These are phyloP conservation scores for Eumeta japonica DNA, from an alignment of 1,140 invertebrate genomes.

Conservation along the genomic window DNA sequence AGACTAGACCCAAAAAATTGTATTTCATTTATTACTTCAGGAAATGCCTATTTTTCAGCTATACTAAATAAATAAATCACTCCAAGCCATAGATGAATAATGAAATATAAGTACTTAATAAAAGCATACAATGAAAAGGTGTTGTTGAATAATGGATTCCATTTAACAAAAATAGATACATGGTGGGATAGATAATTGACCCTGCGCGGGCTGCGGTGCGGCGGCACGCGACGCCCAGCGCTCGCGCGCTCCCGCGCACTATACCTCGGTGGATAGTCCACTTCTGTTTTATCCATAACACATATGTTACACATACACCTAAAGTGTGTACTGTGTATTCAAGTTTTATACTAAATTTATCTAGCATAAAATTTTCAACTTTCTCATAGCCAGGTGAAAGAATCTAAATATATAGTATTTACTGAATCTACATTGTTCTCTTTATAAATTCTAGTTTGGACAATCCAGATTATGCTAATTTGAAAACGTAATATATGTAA, in stretches of 20 bases:
- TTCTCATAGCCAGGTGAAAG: no score
- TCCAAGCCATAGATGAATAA: constrained; percentile 19
- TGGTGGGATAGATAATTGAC: constrained; percentile 13
- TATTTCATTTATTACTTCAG: no score
- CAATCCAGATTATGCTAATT: constrained; percentile 57
- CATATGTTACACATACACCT: constrained; percentile 16
- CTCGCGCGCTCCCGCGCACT: constrained; percentile 67
- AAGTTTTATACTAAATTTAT: neutral
- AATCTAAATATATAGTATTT: no score
- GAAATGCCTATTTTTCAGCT: no score
- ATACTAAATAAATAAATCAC: constrained; percentile 7
- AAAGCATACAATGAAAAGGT: constrained; percentile 19
- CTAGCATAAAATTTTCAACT: neutral
- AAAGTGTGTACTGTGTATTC: neutral
- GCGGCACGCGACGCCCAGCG: constrained; percentile 44
- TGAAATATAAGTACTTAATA: constrained; percentile 20
- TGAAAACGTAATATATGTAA: no score
- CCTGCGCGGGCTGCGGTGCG: constrained; percentile 33
- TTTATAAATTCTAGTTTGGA: constrained; percentile 30
- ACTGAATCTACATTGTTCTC: no score
- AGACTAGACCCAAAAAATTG: no score
- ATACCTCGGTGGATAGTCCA: constrained; percentile 77
- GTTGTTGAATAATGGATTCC: no score
- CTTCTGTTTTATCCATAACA: constrained; percentile 62
- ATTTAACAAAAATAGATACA: constrained; percentile 13